phyloP scores from a whole-genome alignment of 2,888 invertebrate genomes.

The Sesia apiformis region DNA sequence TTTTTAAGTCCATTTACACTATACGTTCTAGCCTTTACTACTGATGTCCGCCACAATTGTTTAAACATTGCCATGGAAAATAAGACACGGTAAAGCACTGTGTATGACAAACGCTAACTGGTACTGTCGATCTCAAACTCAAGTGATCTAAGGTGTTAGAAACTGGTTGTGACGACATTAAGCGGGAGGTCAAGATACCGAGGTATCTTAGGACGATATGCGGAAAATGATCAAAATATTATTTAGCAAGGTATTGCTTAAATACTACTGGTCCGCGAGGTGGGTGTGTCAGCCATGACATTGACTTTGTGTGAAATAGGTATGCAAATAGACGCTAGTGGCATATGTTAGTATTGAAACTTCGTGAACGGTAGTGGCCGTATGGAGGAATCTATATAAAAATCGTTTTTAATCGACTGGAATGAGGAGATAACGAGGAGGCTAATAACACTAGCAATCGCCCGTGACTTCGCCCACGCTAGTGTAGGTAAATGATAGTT shows the following conservation, averaged over 20 bases:
- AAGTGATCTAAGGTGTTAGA: slow-evolving; percentile 22
- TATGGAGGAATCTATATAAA: no score
- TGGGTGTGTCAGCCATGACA: slow-evolving; percentile 33
- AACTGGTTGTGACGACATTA: slow-evolving; percentile 37
- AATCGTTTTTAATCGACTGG: no score
- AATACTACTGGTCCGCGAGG: slow-evolving; percentile 9
- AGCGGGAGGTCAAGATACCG: neutral
- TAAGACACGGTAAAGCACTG: slow-evolving; percentile 38
- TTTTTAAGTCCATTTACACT: slow-evolving; percentile 27
- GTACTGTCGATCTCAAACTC: slow-evolving; percentile 6
- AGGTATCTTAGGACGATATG: neutral
- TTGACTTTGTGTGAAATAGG: neutral
- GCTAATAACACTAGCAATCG: no score
- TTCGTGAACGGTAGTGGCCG: no score
- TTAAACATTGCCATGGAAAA: slow-evolving; percentile 31
- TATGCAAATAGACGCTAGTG: no score
- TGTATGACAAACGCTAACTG: slow-evolving; percentile 42
- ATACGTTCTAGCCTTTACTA: slow-evolving; percentile 31
- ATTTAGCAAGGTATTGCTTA: slow-evolving; percentile 11
- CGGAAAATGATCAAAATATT: neutral
- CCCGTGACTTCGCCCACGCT: no score
- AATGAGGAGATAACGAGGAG: no score
- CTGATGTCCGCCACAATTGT: slow-evolving; percentile 15
- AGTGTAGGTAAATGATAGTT: no score
- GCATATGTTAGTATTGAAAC: no score